Conservation (phyloP, 2,888 invertebrate genomes). For the Julus scandinavius region DNA sequence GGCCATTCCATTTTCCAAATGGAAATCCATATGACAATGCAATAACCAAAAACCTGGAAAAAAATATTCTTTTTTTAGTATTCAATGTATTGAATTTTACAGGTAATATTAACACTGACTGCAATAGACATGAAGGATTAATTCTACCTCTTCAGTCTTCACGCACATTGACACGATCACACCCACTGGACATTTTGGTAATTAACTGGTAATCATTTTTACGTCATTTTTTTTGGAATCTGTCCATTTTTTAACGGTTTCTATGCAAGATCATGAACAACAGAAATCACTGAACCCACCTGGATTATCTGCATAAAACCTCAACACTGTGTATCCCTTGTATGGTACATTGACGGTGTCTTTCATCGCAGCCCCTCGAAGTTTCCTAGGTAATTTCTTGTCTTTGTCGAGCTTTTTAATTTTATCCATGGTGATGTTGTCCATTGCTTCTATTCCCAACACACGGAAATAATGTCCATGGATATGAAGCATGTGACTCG, state of each 20-base stretch:
- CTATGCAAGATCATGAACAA: no score
- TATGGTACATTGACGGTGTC: constrained; percentile 92
- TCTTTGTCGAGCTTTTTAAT: constrained; percentile 72
- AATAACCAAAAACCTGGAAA: constrained; percentile 86
- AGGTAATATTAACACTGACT: neutral
- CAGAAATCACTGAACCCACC: constrained; percentile 68
- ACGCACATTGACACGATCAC: no score
- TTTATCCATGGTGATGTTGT: constrained; percentile 75
- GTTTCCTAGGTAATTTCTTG: constrained; percentile 77
- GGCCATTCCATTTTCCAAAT: constrained; percentile 90
- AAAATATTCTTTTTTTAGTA: neutral
- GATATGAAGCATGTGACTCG: constrained; percentile 88
- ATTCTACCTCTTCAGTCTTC: no score
- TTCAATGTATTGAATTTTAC: neutral
- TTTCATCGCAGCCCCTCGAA: constrained; percentile 80
- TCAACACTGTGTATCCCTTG: constrained; percentile 86
- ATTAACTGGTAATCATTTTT: no score
- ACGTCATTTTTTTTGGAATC: no score
- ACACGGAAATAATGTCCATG: constrained; percentile 89
- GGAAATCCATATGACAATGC: constrained; percentile 93
- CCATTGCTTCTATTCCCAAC: constrained; percentile 80
- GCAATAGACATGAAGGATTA: no score
- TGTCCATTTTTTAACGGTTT: no score
- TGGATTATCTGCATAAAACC: constrained; percentile 87
- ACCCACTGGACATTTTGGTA: no score